These are phyloP conservation scores for Geodia barretti DNA, from an alignment of 37 sponge, comb jelly and placozoan genomes.

Conservation along the genomic window DNA sequence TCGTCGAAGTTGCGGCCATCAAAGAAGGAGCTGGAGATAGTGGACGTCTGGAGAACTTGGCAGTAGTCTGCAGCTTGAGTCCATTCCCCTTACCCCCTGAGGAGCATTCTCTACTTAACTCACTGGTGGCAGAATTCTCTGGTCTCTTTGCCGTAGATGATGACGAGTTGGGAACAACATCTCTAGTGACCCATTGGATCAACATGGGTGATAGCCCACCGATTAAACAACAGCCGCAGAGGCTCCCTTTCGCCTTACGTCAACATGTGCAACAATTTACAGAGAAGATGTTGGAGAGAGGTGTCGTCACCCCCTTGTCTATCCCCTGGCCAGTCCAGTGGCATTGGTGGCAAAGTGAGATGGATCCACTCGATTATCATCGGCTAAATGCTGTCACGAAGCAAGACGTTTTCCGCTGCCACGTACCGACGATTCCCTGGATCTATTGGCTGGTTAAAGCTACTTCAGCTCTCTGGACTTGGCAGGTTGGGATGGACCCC, in stretches of 20 bases:
- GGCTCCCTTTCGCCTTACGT: neutral
- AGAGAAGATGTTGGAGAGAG: neutral
- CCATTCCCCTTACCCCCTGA: neutral
- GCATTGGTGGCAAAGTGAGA: neutral
- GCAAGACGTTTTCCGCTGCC: neutral
- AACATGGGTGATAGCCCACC: neutral
- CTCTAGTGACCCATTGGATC: neutral
- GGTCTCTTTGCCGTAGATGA: neutral
- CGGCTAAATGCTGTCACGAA: neutral
- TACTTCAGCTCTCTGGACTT: neutral
- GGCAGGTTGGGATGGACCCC: neutral
- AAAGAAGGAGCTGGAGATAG: neutral
- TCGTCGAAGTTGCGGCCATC: neutral
- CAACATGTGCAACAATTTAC: neutral
- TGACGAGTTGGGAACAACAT: neutral
- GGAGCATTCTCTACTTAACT: neutral
- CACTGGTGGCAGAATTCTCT: neutral
- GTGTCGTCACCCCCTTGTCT: too few species aligned
- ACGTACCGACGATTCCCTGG: neutral
- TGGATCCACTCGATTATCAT: neutral
- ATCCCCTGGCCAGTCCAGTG: too few species aligned
- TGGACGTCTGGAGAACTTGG: neutral
- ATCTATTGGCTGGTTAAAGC: neutral
- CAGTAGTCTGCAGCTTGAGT: neutral
- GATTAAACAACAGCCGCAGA: neutral